Evolutionary conservation across 2,797 vertebrate genomes (phyloP), one percentile per base, ranked within the genome.

Genomic region (Stomatorhinus walkeri): DNA sequence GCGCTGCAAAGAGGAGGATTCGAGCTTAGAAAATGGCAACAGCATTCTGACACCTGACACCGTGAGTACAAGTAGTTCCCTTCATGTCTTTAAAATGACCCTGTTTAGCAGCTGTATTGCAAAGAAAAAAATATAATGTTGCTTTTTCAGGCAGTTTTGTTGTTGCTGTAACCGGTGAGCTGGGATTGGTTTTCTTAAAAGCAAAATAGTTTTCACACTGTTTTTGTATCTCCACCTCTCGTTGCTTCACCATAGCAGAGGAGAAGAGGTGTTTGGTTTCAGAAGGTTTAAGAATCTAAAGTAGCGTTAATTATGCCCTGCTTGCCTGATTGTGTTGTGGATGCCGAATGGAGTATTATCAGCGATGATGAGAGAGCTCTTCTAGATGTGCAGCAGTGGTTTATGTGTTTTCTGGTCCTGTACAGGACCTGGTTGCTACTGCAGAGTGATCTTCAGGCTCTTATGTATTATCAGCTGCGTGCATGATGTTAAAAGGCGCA

Each of bases 1-100:
- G 88, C 95, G 94, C 83, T 96, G 96, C 90, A 93, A 93, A 90
- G 95, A 94, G 83, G 95, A 94, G 0, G 91, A 93, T 89, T 90
- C 93, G 0, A 91, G 90, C 24, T 88, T 90, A 86, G 87, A 92
- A 2, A 92, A 88, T 43, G 93, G 95, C 36, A 93, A 92, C 87
- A 94, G 93, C 89, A 91, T 95, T 0, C 16, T 95, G 88, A 93
- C 95, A 46, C 93, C 93, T 88, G 96, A 96, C 88, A 91, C 92
- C 46, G 93, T 93, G 90, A 49, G 89, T 89, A 87, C 5, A 48
- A 12, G 14, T 5, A 88, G 46, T 8, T 7, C 14, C 49, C 22
- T 7, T 61, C 32, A 5, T 59, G 43, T 48, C 51, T 51, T 16
- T 5, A 51, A 32, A 88, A 22, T 79, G 24, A 54, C 22, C 54